Conservation (phyloP, 2,113 vertebrate species). For the Struthidea cinerea region DNA sequence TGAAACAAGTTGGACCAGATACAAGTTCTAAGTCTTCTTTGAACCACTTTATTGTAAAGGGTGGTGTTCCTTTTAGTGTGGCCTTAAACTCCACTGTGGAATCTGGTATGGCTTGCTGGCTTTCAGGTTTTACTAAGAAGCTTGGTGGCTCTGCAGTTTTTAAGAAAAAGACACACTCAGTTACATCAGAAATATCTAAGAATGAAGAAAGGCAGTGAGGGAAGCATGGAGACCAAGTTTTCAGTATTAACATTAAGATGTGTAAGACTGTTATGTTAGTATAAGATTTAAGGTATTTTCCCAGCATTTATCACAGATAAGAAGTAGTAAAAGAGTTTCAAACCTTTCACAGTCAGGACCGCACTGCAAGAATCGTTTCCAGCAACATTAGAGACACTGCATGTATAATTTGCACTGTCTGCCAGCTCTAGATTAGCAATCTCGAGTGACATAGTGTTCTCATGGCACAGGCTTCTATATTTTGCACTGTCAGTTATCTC, state of each 20-base stretch:
- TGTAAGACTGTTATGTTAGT: not conserved
- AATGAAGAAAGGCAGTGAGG: not conserved
- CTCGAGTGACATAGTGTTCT: slow-evolving; percentile 85
- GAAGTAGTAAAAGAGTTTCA: slow-evolving; percentile 64
- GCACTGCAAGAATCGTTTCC: slow-evolving; percentile 87
- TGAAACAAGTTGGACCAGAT: slow-evolving; percentile 88
- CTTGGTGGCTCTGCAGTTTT: slow-evolving; percentile 88
- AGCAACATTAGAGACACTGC: slow-evolving; percentile 87
- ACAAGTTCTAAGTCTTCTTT: slow-evolving; percentile 91
- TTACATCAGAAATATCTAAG: slow-evolving; percentile 34
- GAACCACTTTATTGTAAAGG: slow-evolving; percentile 93
- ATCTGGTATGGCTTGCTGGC: slow-evolving; percentile 85
- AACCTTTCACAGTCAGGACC: slow-evolving; percentile 92
- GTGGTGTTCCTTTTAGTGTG: slow-evolving; percentile 89
- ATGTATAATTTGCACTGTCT: slow-evolving; percentile 89
- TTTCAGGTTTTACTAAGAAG: slow-evolving; percentile 85
- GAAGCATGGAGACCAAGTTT: not conserved
- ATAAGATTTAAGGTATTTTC: slow-evolving; percentile 30
- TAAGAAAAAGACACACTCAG: slow-evolving; percentile 64
- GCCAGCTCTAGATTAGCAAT: slow-evolving; percentile 84
- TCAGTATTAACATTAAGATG: not conserved
- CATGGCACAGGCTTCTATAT: slow-evolving; percentile 86
- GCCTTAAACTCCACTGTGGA: slow-evolving; percentile 89
- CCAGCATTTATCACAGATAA: not conserved
- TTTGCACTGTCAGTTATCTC: slow-evolving; percentile 87